Evolutionary conservation across 1,140 invertebrate species (phyloP).

Genomic region (Fopius arisanus): DNA sequence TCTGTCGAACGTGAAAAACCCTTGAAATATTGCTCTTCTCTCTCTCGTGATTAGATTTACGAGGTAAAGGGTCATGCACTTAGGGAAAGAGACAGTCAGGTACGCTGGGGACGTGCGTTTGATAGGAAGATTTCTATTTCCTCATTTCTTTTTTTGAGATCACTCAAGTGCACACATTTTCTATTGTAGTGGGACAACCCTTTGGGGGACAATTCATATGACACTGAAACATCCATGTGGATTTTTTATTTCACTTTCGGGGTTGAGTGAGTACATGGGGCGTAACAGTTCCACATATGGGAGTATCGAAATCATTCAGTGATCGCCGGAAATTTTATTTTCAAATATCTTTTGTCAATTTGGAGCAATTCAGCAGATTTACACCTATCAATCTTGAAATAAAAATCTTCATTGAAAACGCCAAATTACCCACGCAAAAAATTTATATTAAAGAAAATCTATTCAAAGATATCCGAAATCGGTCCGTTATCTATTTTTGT

Average conservation of each 20-base stretch:
- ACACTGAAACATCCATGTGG: neutral
- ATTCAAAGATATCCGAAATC: too few relatives aligned
- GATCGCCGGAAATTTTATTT: neutral
- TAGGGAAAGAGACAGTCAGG: neutral
- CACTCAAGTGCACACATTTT: slow-evolving; percentile 1
- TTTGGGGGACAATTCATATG: slow-evolving; percentile 9
- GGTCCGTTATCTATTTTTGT: too few relatives aligned
- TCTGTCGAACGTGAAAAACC: slow-evolving; percentile 13
- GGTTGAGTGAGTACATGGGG: neutral
- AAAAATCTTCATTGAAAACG: too few relatives aligned
- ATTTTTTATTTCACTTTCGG: neutral
- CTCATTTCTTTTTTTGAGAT: neutral
- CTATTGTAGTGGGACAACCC: neutral
- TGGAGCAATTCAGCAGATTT: too few relatives aligned
- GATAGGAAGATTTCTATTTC: neutral
- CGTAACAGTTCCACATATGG: neutral
- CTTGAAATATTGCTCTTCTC: neutral
- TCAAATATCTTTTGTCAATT: neutral
- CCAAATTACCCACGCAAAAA: too few relatives aligned
- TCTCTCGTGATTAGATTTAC: slow-evolving; percentile 17
- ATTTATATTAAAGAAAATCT: too few relatives aligned
- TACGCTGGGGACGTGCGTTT: neutral
- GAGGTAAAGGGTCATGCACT: slow-evolving; percentile 18
- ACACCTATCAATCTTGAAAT: too few relatives aligned
- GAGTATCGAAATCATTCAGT: neutral